Conservation (phyloP, 2,888 invertebrate species). For the Chirona hameri region DNA sequence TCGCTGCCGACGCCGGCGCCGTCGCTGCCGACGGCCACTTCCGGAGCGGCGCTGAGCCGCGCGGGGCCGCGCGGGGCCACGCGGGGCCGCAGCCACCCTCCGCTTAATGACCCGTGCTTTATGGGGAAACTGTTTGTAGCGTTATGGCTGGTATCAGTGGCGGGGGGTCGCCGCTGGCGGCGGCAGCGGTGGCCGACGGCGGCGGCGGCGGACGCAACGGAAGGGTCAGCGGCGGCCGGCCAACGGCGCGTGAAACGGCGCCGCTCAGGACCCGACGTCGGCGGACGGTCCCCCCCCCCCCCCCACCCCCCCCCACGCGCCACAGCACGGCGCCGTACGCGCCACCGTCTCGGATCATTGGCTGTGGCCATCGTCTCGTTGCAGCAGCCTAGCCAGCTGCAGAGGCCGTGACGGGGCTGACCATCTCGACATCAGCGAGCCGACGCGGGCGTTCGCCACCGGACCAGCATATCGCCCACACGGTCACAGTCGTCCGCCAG, state of each 20-base stretch:
- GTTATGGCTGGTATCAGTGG: slow-evolving; percentile 8
- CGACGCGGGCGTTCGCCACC: background rate
- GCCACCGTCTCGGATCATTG: slow-evolving; percentile 8
- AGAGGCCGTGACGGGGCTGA: background rate
- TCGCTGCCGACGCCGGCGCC: background rate
- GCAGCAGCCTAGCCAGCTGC: background rate
- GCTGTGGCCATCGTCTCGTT: background rate
- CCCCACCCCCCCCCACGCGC: no score
- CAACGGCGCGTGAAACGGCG: slow-evolving; percentile 25
- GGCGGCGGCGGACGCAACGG: background rate
- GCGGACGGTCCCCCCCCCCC: no score
- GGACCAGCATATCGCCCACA: background rate
- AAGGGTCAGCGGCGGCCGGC: slow-evolving; percentile 24
- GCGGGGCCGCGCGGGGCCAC: background rate
- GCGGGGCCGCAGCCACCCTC: background rate
- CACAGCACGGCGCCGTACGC: no score
- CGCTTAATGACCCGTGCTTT: slow-evolving; percentile 27
- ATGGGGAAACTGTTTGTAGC: slow-evolving; percentile 27
- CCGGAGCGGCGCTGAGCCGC: background rate
- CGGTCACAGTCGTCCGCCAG: no score
- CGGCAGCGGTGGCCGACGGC: background rate
- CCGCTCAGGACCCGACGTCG: background rate
- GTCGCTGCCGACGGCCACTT: slow-evolving; percentile 13
- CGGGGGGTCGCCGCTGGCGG: slow-evolving; percentile 6
- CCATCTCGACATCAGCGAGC: background rate